These are phyloP conservation scores for Aramus guarauna DNA, from an alignment of 2,113 vertebrate genomes.

Conservation along the genomic window DNA sequence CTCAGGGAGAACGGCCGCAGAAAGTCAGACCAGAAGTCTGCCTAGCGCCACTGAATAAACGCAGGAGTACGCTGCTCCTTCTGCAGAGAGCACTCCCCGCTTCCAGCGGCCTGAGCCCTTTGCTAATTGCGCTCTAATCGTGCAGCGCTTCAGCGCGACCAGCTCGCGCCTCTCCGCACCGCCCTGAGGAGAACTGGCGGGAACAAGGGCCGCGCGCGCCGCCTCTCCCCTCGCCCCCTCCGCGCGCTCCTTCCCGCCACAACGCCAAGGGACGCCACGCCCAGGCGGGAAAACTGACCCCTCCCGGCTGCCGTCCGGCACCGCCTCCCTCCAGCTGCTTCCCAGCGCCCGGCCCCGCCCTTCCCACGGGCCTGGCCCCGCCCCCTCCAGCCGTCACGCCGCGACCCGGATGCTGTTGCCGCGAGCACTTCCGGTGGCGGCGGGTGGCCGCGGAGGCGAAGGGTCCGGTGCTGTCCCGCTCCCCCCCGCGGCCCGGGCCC, in stretches of 20 bases:
- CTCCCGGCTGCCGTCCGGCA: background rate
- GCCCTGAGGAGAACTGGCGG: background rate
- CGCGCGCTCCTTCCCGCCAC: background rate
- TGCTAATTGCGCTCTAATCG: fast-evolving
- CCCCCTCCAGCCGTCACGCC: background rate
- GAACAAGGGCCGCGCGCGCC: background rate
- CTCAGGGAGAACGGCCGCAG: too few relatives aligned
- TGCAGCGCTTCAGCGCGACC: fast-evolving
- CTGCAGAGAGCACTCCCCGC: fast-evolving
- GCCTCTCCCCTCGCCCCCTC: background rate
- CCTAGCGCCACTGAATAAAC: fast-evolving
- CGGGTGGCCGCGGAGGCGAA: background rate
- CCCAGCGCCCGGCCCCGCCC: too few relatives aligned
- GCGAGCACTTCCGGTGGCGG: background rate
- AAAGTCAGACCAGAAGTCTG: fast-evolving
- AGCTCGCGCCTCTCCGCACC: background rate
- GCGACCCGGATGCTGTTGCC: background rate
- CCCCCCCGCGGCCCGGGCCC: background rate
- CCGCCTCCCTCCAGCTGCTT: background rate
- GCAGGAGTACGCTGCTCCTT: fast-evolving
- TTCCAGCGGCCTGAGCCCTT: background rate
- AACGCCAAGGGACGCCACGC: background rate
- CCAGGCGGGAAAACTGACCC: fast-evolving
- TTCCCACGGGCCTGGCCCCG: background rate
- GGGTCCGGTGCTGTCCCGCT: background rate